Conservation (phyloP, 92 coral and sea anemone species). For the Galaxea fascicularis region DNA sequence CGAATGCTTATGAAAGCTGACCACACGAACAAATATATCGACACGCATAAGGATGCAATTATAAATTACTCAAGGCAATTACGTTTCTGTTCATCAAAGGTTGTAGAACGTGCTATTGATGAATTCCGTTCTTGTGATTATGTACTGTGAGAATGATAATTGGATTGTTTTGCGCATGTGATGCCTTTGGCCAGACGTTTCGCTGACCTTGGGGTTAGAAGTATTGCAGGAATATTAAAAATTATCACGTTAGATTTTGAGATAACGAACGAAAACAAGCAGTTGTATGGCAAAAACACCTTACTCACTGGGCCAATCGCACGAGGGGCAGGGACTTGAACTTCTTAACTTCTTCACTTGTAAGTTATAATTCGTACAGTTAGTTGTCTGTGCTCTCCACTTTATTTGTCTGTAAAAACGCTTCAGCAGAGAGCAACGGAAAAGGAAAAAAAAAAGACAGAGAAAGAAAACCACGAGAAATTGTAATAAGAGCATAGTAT, state of each 20-base stretch:
- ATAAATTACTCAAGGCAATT: too few species aligned
- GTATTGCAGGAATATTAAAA: neutral
- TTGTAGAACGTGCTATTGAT: too few species aligned
- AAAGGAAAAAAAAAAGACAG: neutral
- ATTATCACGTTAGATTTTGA: neutral
- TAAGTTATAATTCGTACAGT: neutral
- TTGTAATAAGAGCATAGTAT: neutral
- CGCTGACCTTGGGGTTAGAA: neutral
- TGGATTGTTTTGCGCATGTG: too few species aligned
- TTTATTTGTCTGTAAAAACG: neutral
- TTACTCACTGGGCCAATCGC: neutral
- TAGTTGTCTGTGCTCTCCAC: neutral
- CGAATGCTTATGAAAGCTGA: too few species aligned
- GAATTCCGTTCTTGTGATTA: too few species aligned
- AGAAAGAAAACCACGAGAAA: slow-evolving; percentile 17
- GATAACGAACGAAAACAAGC: slow-evolving; percentile 6
- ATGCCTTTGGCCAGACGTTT: neutral
- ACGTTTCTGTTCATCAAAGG: too few species aligned
- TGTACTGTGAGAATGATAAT: too few species aligned
- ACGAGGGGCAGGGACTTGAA: neutral
- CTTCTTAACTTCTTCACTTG: neutral
- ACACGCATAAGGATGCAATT: too few species aligned
- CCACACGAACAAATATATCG: too few species aligned
- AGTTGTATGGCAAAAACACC: neutral
- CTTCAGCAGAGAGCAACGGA: too few species aligned